Base-by-base conservation (phyloP, 92 coral and sea anemone genomes). In the Paramuricea clavata region DNA sequence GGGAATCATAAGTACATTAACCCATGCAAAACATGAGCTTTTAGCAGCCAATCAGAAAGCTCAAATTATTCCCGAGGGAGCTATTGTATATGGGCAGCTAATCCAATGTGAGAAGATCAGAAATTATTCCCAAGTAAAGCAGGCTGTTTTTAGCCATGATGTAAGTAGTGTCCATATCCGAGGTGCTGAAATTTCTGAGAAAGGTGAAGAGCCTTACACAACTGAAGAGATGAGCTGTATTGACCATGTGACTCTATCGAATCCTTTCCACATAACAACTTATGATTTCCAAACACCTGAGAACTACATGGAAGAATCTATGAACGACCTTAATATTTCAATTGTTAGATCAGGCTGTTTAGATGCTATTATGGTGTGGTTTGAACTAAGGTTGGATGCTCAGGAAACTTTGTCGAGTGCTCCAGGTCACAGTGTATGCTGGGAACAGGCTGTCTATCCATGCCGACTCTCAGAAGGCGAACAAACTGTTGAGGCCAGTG, bases 361-460 rank as follows among this genome's bases (percentile, higher is more conserved):
- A 39, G 99, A 97, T 81, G 99, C 98, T 22, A 88, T 97, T 9
- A 95, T 98, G 21, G 82, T 87, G 42, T 97, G 99, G 99, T 97
- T 97, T 94, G 97, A 97, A 36, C 78, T 97, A 33, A 94, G 76
- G 17, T 78, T 97, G 28, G 97, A 97, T 77, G 90, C 91, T 21
- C 87, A 91, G n/a, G 91, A 81, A 15, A 61, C 75, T 32, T 85
- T 97, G 11, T 93, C 93, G 49, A 97, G 98, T 49, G 98, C 94
- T 0, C 99, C 98, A 13, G 67, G 89, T 27, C 83, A 88, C 28
- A 94, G 98, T 12, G 90, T 95, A 0, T 97, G 99, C 89, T 97
- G 99, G 99, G 99, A 97, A 52, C 99, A 97, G 70, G 99, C 98
- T n/a, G 86, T 97, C 44, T 97, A 87, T 74, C 97, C 99, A 13